phyloP scores from a whole-genome alignment of 2,888 invertebrate genomes.

The Ophion obscuratus region DNA sequence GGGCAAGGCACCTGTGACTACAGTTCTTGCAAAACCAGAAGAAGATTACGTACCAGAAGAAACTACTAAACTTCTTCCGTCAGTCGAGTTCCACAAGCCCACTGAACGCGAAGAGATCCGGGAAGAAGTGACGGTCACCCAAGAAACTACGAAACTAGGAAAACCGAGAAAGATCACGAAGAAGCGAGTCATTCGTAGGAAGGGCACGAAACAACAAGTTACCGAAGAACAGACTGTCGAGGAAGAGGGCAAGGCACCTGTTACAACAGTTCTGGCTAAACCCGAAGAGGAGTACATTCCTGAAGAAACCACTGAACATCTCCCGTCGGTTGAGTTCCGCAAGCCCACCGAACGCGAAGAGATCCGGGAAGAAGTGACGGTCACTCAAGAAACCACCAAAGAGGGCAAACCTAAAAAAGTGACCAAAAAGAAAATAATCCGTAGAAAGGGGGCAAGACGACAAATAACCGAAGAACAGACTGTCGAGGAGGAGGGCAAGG shows the following conservation, averaged over 20 bases:
- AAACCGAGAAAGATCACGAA: conserved; percentile 73
- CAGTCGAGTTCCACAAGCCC: conserved; percentile 42
- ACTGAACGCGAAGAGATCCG: conserved; percentile 72
- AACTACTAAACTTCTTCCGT: conserved; percentile 29
- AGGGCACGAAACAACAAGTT: conserved; percentile 78
- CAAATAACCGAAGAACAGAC: conserved; percentile 83
- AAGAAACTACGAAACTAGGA: conserved; percentile 82
- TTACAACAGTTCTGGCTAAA: conserved; percentile 81
- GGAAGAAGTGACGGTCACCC: conserved; percentile 73
- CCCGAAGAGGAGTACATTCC: conserved; percentile 63
- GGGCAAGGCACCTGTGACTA: conserved; percentile 80
- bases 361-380: conserved; percentile 69
- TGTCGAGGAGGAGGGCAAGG: conserved; percentile 82
- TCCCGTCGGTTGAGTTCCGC: conserved; percentile 45
- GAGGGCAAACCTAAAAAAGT: conserved; percentile 72
- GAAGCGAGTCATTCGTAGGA: conserved; percentile 78
- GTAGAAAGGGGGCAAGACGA: conserved; percentile 81
- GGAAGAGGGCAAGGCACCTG: conserved; percentile 84
- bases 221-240: conserved; percentile 84
- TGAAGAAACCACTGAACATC: conserved; percentile 54
- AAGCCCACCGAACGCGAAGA: conserved; percentile 72
- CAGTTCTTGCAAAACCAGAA: conserved; percentile 77
- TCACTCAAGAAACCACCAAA: conserved; percentile 72
- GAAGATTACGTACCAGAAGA: conserved; percentile 60
- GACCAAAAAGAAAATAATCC: conserved; percentile 82